A percentile compares a stretch with the other conserved stretches of the same genome.
Evolutionary conservation across 2,113 vertebrate species (phyloP).

Genomic region (Cavia porcellus): DNA sequence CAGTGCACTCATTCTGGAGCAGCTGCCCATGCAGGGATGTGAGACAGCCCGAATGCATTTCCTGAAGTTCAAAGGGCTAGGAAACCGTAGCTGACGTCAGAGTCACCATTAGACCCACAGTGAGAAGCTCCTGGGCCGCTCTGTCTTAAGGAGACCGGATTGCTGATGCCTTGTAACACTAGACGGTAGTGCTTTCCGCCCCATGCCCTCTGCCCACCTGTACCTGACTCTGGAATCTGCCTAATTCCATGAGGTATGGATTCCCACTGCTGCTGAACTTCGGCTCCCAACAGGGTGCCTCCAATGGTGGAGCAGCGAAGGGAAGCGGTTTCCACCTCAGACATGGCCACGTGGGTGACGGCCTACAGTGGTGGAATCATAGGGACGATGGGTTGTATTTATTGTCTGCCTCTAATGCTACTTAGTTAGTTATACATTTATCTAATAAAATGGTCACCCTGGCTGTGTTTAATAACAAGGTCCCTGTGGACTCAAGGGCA

Average conservation of each 20-base stretch:
- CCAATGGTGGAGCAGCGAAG: too few species aligned
- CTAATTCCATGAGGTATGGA: too few species aligned
- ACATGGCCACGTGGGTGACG: too few species aligned
- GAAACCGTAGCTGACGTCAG: background rate
- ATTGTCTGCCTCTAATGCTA: background rate
- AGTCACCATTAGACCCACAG: background rate
- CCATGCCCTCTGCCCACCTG: background rate
- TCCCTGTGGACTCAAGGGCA: background rate
- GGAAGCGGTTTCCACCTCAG: background rate
- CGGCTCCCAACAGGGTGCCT: too few species aligned
- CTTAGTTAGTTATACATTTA: background rate
- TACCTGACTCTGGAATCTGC: background rate
- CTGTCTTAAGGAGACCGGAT: background rate
- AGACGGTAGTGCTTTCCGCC: background rate
- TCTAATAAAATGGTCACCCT: background rate
- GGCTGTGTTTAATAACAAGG: background rate
- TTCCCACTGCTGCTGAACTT: background rate
- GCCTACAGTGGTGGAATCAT: accelerated
- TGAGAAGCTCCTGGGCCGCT: background rate
- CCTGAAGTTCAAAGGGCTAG: background rate
- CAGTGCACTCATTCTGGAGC: background rate
- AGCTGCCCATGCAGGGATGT: background rate
- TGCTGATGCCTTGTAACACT: background rate
- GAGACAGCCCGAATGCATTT: background rate
- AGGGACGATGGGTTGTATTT: background rate